Evolutionary conservation across 1,140 invertebrate genomes (phyloP).

Genomic region (Neelides sp.): DNA sequence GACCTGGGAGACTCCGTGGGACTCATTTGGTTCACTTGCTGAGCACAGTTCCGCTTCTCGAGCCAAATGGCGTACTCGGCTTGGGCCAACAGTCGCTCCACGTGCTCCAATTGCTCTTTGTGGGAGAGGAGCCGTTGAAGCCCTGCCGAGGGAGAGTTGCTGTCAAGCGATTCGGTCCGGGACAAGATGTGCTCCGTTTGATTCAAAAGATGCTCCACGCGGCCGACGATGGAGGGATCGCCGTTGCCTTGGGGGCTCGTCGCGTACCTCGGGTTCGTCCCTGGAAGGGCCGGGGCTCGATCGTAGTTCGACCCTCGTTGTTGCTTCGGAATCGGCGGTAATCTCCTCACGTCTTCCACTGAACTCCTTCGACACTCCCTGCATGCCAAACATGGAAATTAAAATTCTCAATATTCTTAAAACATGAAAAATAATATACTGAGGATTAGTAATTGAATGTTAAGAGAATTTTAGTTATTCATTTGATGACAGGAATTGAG

Average conservation of each 20-base stretch:
- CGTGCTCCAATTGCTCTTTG: constrained; percentile 30
- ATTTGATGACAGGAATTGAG: background rate
- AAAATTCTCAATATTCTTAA: background rate
- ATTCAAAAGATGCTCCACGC: constrained; percentile 31
- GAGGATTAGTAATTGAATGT: background rate
- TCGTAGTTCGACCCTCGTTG: constrained; percentile 27
- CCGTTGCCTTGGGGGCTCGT: constrained; percentile 22
- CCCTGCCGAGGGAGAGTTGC: constrained; percentile 28
- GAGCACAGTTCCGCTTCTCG: constrained; percentile 29
- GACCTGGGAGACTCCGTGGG: constrained; percentile 18
- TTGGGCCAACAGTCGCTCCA: constrained; percentile 30
- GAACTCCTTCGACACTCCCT: constrained; percentile 29
- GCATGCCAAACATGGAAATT: constrained; percentile 14
- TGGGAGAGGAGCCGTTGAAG: constrained; percentile 28
- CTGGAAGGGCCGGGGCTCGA: constrained; percentile 24
- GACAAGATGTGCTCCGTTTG: constrained; percentile 32
- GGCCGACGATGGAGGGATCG: constrained; percentile 29
- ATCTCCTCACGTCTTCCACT: constrained; percentile 28
- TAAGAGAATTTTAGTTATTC: background rate
- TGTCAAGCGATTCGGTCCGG: constrained; percentile 30
- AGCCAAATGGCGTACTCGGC: constrained; percentile 32
- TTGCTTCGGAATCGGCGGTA: constrained; percentile 27
- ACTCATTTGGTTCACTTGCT: constrained; percentile 25
- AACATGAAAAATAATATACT: background rate
- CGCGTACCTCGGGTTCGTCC: constrained; percentile 21